phyloP scores from a whole-genome alignment of 2,797 vertebrate species.

The Oreochromis grahami region DNA sequence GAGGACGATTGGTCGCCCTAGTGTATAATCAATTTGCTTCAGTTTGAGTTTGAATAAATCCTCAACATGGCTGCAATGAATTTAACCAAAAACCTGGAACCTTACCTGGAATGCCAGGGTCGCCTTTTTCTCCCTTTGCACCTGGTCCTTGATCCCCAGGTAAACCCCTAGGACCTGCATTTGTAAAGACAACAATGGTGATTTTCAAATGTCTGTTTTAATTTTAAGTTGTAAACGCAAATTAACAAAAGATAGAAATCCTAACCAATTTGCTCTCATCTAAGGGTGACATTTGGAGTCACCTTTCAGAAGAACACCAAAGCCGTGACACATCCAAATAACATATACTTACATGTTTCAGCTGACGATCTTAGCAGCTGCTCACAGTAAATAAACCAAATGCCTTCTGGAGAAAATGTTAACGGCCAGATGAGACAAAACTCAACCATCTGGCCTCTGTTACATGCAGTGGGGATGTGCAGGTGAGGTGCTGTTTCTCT shows the following conservation, averaged over 20 bases:
- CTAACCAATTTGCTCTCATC: neutral
- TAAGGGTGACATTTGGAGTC: neutral
- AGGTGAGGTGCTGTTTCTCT: neutral
- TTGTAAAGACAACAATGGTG: neutral
- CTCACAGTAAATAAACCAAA: neutral
- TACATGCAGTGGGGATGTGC: neutral
- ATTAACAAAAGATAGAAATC: neutral
- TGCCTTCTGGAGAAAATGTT: neutral
- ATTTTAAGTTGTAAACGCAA: neutral
- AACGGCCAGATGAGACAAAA: neutral
- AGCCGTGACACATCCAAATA: neutral
- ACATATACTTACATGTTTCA: neutral
- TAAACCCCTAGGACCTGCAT: neutral
- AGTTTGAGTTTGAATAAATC: neutral
- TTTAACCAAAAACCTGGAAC: neutral
- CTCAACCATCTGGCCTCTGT: neutral
- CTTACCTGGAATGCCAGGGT: constrained; percentile 4
- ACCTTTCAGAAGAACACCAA: neutral
- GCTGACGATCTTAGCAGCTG: neutral
- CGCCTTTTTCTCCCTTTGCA: constrained; percentile 49
- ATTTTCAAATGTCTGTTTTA: neutral
- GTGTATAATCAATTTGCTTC: neutral
- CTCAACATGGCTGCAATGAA: neutral
- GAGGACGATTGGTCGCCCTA: neutral
- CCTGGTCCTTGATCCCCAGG: constrained; percentile 18